Evolutionary conservation across 1,140 invertebrate species (phyloP), one percentile per base, ranked within the genome.

Genomic region (Paraescarpia echinospica): DNA sequence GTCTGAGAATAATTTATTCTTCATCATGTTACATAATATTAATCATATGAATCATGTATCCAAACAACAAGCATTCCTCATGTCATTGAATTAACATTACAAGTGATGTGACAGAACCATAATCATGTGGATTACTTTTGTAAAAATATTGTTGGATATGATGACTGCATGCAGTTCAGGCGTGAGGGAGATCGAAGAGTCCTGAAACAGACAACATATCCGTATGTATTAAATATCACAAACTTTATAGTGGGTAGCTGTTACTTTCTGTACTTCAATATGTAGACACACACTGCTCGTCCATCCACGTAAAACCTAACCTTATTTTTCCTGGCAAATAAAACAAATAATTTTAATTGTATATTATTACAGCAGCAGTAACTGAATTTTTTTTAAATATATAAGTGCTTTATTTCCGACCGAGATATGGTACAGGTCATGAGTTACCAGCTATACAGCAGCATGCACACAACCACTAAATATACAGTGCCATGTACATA

Each of bases 121-220:
- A 41, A 92, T 27, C 88, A 91, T 89, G 41, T 33, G 22, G 14
- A 9, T 1, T 31, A 33, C 22, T n/a, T 33, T 34, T 34, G 33
- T 93, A 33, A 89, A 35, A 93, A 97, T 94, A 90, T 96, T 95
- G 92, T 96, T 94, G 48, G 95, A 96, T 34, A 96, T 95, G 48
- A 97, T 96, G 34, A 96, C 96, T 96, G 97, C 93, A 35, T 95
- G 95, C 22, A 96, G 91, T 94, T 96, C 95, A 22, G 93, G 91
- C 89, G 95, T 93, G 89, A 95, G 88, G 93, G 92, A 94, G 0
- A 94, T 88, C n/a, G 93, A 93, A 90, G 92, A 92, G 94, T 94
- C 89, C 89, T 94, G 94, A 93, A 92, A 92, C 90, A 92, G 8
- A 77, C n/a, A 77, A 77, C 59, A 77, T 77, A 77, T 77, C 2